These are phyloP conservation scores for Clamator glandarius DNA, from an alignment of 2,797 vertebrate genomes.

Conservation along the genomic window DNA sequence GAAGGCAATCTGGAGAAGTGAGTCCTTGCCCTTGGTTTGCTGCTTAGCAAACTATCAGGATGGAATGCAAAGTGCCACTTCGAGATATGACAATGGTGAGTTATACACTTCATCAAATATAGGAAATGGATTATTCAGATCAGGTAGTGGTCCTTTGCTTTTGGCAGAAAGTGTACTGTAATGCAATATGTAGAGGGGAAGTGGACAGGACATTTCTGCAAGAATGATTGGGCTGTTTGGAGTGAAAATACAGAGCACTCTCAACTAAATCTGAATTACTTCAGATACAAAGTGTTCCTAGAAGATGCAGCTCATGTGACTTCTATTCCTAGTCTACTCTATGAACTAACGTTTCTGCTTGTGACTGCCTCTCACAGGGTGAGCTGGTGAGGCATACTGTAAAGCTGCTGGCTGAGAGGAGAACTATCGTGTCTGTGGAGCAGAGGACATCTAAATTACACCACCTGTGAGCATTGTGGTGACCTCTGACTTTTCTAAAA, in stretches of 20 bases:
- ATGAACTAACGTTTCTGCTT: not conserved
- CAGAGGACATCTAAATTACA: not conserved
- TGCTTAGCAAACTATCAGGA: not conserved
- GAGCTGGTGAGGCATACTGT: not conserved
- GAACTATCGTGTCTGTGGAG: not conserved
- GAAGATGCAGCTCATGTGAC: not conserved
- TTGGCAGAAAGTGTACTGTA: not conserved
- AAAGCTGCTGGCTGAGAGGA: not conserved
- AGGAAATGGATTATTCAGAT: not conserved
- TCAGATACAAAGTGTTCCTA: not conserved
- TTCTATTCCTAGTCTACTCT: not conserved
- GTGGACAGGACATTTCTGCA: not conserved
- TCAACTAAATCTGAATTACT: constrained; percentile 16
- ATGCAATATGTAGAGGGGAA: not conserved
- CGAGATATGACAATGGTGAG: not conserved
- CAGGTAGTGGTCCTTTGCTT: not conserved
- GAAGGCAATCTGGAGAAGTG: not conserved
- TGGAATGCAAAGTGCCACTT: constrained; percentile 53
- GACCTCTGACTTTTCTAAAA: not conserved
- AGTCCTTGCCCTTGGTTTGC: not conserved
- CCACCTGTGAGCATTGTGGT: not conserved
- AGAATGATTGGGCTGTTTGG: not conserved
- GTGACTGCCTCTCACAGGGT: not conserved
- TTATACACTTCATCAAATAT: not conserved
- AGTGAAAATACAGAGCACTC: not conserved